A percentile compares a stretch with the other conserved stretches of the same genome.
Conservation (phyloP, 2,888 invertebrate species). For the Bombylius discolor region DNA sequence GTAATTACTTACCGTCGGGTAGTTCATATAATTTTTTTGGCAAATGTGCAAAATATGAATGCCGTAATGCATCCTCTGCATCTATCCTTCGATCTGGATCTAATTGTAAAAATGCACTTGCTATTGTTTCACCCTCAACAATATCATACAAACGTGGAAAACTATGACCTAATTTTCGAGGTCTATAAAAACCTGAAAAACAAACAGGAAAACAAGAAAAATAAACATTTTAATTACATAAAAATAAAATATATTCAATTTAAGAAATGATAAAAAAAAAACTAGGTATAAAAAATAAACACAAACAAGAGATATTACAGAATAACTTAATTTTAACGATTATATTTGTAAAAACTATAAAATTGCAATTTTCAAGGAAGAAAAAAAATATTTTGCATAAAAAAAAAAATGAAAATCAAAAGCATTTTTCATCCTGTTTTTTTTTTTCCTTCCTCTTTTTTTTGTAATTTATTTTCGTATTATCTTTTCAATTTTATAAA, state of each 20-base stretch:
- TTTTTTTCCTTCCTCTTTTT: no score
- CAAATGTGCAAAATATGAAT: slow-evolving; percentile 82
- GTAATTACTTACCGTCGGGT: slow-evolving; percentile 68
- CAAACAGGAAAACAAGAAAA: slow-evolving; percentile 3
- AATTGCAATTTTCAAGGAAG: no score
- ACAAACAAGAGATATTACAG: background rate
- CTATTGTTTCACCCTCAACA: slow-evolving; percentile 80
- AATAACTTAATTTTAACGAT: no score
- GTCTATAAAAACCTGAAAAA: slow-evolving; percentile 50
- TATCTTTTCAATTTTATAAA: no score
- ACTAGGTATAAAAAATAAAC: slow-evolving; percentile 2
- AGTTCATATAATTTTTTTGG: slow-evolving; percentile 81
- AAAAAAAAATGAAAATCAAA: no score
- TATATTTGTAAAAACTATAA: no score
- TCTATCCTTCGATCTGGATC: slow-evolving; percentile 78
- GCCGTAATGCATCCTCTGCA: slow-evolving; percentile 74
- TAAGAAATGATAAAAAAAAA: background rate
- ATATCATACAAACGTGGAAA: slow-evolving; percentile 86
- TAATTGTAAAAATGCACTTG: slow-evolving; percentile 68
- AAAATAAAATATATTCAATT: background rate
- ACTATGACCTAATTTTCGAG: slow-evolving; percentile 66
- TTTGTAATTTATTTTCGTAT: no score
- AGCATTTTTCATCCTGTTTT: no score
- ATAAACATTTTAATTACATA: slow-evolving; percentile 4
- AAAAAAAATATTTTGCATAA: no score